Evolutionary conservation across 2,113 vertebrate species (phyloP).

Genomic region (Porphyrio hochstetteri): DNA sequence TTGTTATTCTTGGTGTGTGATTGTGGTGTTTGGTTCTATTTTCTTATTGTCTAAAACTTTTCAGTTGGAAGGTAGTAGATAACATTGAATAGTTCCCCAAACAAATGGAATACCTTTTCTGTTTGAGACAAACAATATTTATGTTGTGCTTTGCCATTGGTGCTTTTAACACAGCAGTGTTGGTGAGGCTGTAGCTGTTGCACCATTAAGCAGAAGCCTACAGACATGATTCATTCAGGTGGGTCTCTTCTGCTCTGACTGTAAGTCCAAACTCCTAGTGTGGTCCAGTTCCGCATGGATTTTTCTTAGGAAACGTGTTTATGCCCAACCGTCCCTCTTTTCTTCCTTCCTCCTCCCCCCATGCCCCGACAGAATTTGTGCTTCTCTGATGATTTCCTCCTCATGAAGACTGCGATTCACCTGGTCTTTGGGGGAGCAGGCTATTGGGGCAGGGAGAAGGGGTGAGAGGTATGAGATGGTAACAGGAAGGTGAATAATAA

Average conservation of each 20-base stretch:
- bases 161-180: background rate
- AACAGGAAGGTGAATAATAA: background rate
- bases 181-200: background rate
- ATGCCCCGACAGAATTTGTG: background rate
- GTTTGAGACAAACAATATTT: background rate
- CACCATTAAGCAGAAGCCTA: background rate
- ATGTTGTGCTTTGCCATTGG: background rate
- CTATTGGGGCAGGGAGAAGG: background rate
- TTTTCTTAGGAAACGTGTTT: background rate
- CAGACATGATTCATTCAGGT: background rate
- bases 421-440: background rate
- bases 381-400: background rate
- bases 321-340: background rate
- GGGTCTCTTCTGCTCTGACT: background rate
- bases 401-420: background rate
- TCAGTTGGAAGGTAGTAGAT: background rate
- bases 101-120: background rate
- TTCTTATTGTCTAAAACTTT: background rate
- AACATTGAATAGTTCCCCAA: background rate
- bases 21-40: background rate
- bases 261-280: background rate
- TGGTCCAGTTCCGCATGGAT: fast-evolving
- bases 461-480: background rate
- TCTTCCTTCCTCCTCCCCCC: background rate
- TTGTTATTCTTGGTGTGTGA: background rate